phyloP scores from a whole-genome alignment of 2,113 vertebrate species.

The Thomomys bottae region DNA sequence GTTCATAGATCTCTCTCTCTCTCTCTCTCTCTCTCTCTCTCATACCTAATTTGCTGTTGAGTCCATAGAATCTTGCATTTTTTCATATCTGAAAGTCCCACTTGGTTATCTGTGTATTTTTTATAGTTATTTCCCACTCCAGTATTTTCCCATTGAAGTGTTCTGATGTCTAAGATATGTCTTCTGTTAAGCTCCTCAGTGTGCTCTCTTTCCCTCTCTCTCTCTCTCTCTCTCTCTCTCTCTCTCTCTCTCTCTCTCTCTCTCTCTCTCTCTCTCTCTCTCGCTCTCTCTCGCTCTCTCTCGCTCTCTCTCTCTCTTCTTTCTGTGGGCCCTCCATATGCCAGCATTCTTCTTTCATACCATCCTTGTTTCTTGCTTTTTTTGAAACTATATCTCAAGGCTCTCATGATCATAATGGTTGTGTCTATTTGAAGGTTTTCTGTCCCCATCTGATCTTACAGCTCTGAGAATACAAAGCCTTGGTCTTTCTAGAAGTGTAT shows the following conservation, averaged over 20 bases:
- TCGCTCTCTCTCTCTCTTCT: too few species aligned
- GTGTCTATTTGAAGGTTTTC: background rate
- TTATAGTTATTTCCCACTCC: background rate
- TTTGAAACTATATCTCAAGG: background rate
- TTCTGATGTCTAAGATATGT: background rate
- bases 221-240: too few species aligned
- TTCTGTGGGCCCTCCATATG: accelerated
- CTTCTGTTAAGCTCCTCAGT: background rate
- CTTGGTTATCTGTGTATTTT: background rate
- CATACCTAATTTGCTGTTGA: background rate
- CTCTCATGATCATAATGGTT: background rate
- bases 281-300: too few species aligned
- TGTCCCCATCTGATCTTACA: background rate
- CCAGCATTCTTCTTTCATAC: background rate
- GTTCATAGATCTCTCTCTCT: background rate
- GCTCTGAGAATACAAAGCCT: too few species aligned
- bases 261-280: too few species aligned
- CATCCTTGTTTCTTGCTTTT: background rate
- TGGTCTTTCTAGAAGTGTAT: background rate
- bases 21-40: background rate
- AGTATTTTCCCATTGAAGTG: background rate
- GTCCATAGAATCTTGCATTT: background rate
- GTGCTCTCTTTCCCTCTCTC: too few species aligned
- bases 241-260: too few species aligned
- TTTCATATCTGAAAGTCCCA: background rate